phyloP scores from a whole-genome alignment of 2,888 invertebrate genomes.

The Caenorhabditis sp. region DNA sequence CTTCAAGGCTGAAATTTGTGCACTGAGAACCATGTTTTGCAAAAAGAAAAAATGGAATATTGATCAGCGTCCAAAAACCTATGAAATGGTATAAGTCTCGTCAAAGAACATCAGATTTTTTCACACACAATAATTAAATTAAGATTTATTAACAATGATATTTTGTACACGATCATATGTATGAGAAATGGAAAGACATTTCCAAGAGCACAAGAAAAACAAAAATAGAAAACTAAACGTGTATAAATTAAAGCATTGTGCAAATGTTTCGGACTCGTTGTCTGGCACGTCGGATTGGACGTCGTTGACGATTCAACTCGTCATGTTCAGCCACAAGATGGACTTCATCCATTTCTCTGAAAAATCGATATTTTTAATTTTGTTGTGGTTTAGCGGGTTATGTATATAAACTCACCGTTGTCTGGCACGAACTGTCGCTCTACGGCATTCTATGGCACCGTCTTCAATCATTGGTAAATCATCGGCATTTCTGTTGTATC shows the following conservation, averaged over 20 bases:
- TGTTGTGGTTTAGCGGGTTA: neutral
- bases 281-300: slow-evolving; percentile 60
- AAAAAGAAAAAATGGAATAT: no score
- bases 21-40: no score
- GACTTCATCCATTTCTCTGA: slow-evolving; percentile 42
- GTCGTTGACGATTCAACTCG: slow-evolving; percentile 47
- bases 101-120: no score
- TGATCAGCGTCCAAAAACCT: no score
- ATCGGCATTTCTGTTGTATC: slow-evolving; percentile 26
- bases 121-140: neutral
- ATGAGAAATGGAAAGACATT: neutral
- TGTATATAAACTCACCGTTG: slow-evolving; percentile 12
- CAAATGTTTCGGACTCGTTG: slow-evolving; percentile 67
- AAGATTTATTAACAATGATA: neutral
- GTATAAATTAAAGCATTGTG: slow-evolving; percentile 56
- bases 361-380: no score
- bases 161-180: neutral
- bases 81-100: no score
- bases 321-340: slow-evolving; percentile 39
- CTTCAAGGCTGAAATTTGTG: no score
- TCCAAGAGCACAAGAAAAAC: slow-evolving; percentile 1
- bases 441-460: slow-evolving; percentile 51
- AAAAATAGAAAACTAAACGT: neutral
- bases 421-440: slow-evolving; percentile 46
- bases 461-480: slow-evolving; percentile 61